Evolutionary conservation across 2,888 invertebrate species (phyloP).

Genomic region (Mesoligia furuncula): DNA sequence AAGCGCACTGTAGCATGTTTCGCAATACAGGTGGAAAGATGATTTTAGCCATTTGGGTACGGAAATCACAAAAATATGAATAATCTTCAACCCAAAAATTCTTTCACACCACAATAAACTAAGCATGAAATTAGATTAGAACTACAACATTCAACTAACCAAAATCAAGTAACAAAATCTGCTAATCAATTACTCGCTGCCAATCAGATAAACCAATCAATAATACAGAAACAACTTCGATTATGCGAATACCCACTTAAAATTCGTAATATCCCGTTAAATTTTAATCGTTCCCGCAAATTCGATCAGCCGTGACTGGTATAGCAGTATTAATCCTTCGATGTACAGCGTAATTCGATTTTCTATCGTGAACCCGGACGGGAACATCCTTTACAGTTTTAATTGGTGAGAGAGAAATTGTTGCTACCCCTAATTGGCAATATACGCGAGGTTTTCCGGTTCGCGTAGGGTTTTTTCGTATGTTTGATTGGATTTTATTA

Average conservation of each 20-base stretch:
- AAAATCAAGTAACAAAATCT: not conserved
- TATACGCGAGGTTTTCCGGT: constrained; percentile 29
- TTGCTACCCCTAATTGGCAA: constrained; percentile 59
- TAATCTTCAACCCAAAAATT: too few relatives aligned
- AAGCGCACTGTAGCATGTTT: too few relatives aligned
- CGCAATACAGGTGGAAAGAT: not conserved
- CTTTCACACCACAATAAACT: not conserved
- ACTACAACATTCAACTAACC: constrained; percentile 1
- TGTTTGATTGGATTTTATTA: not conserved
- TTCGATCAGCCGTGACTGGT: constrained; percentile 27
- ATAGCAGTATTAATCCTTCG: constrained; percentile 38
- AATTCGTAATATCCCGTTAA: constrained; percentile 34
- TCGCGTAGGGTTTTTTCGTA: not conserved
- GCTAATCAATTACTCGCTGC: constrained; percentile 4
- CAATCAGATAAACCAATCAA: constrained; percentile 18
- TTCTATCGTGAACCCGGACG: constrained; percentile 28
- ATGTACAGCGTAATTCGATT: constrained; percentile 49
- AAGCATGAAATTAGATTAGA: not conserved
- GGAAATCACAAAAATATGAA: not conserved
- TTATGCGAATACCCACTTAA: constrained; percentile 26
- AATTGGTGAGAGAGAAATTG: constrained; percentile 47
- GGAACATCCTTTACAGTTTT: constrained; percentile 37
- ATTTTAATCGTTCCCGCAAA: constrained; percentile 41
- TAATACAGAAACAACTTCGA: constrained; percentile 25
- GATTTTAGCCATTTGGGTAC: not conserved